Conservation (phyloP, 2,113 vertebrate species). For the Tinamus guttatus region DNA sequence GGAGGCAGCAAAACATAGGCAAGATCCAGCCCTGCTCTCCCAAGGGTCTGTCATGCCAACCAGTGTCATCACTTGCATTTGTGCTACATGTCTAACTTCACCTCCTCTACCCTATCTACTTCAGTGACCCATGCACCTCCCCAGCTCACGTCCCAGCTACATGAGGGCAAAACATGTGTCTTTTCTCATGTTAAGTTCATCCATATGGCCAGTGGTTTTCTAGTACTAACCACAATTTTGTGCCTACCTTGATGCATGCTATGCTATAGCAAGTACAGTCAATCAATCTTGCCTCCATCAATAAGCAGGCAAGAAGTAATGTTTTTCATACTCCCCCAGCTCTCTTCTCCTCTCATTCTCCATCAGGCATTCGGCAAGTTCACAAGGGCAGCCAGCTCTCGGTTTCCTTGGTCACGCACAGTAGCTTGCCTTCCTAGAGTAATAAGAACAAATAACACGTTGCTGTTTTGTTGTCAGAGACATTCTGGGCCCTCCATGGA, state of each 20-base stretch:
- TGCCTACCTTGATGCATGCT: conserved; percentile 18
- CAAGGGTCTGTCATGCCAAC: background rate
- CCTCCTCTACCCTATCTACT: background rate
- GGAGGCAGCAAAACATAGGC: background rate
- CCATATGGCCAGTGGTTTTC: background rate
- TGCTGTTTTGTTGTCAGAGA: conserved; percentile 49
- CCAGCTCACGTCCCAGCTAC: background rate
- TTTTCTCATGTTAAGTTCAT: background rate
- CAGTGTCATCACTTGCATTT: background rate
- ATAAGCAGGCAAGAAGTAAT: conserved; percentile 55
- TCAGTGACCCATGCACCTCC: rapidly evolving
- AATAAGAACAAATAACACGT: conserved; percentile 73
- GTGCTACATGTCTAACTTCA: rapidly evolving
- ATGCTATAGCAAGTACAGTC: background rate
- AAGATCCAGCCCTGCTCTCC: background rate
- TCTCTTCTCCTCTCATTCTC: conserved; percentile 46
- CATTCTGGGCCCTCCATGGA: background rate
- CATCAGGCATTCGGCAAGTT: conserved; percentile 69
- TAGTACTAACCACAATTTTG: conserved; percentile 31
- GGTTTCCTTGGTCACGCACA: conserved; percentile 74
- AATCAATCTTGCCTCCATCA: conserved; percentile 59
- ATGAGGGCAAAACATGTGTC: background rate
- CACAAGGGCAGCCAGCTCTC: conserved; percentile 66
- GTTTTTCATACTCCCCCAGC: conserved; percentile 61
- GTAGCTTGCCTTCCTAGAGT: conserved; percentile 67